Conservation (phyloP, 2,797 vertebrate species). For the Enteromius viviparus region DNA sequence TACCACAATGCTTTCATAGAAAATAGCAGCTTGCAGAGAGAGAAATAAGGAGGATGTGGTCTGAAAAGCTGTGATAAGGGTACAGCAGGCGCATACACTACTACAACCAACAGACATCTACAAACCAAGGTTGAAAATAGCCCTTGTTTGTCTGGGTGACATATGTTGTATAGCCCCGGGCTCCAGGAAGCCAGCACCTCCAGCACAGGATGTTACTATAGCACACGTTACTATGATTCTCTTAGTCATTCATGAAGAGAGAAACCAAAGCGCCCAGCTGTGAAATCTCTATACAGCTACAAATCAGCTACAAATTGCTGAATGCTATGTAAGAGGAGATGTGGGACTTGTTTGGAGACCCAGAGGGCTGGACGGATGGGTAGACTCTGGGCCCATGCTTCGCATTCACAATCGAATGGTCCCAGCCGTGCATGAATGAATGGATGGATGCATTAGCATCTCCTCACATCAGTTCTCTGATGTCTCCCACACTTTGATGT, state of each 20-base stretch:
- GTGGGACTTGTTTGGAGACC: neutral
- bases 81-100: neutral
- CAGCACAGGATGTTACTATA: constrained; percentile 65
- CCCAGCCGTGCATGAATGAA: constrained; percentile 49
- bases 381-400: neutral
- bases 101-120: neutral
- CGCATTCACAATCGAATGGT: neutral
- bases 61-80: constrained; percentile 39
- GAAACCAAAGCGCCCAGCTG: neutral
- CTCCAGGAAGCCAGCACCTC: constrained; percentile 67
- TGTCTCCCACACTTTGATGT: constrained; percentile 69
- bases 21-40: constrained; percentile 4
- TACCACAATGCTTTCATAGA: constrained; percentile 17
- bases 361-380: neutral
- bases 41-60: constrained; percentile 13
- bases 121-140: constrained; percentile 52
- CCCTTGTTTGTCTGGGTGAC: constrained; percentile 68
- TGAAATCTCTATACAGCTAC: constrained; percentile 27
- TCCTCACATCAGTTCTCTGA: constrained; percentile 61
- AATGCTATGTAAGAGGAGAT: neutral
- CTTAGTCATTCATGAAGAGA: constrained; percentile 19
- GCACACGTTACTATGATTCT: constrained; percentile 45
- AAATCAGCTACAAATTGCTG: constrained; percentile 4
- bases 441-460: constrained; percentile 63
- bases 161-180: constrained; percentile 67